Conservation (phyloP, 2,113 vertebrate species). For the Genyomyrus donnyi region DNA sequence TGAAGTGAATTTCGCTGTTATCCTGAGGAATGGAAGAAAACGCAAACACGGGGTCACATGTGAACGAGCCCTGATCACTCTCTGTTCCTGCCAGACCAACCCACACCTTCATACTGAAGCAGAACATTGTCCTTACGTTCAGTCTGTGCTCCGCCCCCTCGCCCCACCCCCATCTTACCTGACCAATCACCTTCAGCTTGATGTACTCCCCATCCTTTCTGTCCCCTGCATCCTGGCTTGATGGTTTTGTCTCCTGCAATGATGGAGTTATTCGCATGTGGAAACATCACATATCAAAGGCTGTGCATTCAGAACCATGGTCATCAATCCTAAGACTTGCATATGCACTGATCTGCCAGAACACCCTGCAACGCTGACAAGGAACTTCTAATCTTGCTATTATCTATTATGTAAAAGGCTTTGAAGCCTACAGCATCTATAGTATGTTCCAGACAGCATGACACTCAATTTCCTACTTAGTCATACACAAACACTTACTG, state of each 20-base stretch:
- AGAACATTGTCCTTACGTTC: neutral
- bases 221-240: constrained; percentile 86
- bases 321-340: neutral
- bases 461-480: neutral
- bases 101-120: neutral
- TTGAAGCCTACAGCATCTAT: neutral
- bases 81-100: neutral
- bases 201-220: constrained; percentile 99
- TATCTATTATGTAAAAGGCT: neutral
- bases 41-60: neutral
- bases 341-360: neutral
- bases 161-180: constrained; percentile 64
- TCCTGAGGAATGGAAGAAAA: constrained; percentile 63
- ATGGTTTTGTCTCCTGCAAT: constrained; percentile 90
- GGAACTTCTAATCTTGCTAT: neutral
- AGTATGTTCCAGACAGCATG: neutral
- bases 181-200: constrained; percentile 97
- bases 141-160: neutral
- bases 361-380: neutral
- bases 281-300: neutral
- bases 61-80: neutral
- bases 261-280: neutral
- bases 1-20: constrained; percentile 99
- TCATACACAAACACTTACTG: neutral
- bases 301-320: neutral